Evolutionary conservation across 2,888 invertebrate genomes (phyloP).

Genomic region (Leuctra nigra): DNA sequence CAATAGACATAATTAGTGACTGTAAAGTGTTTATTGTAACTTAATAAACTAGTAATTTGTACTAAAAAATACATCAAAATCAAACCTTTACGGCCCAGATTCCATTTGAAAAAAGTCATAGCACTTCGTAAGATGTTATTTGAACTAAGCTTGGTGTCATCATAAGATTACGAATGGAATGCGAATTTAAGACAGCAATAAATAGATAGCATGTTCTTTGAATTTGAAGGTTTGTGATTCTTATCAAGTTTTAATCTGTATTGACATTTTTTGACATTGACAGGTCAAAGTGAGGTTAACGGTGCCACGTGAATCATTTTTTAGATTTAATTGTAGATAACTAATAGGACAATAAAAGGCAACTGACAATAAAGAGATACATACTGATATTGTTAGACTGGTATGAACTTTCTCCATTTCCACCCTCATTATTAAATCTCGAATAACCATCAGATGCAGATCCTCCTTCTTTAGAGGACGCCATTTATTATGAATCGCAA

Average conservation of each 20-base stretch:
- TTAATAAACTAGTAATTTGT: too few species aligned
- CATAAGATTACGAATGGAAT: too few species aligned
- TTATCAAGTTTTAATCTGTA: background rate
- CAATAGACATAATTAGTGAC: background rate
- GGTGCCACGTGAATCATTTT: background rate
- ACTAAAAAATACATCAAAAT: too few species aligned
- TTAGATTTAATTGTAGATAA: background rate
- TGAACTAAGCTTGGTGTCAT: too few species aligned
- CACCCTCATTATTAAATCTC: slow-evolving; percentile 53
- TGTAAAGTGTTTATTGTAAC: too few species aligned
- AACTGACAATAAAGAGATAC: slow-evolving; percentile 33
- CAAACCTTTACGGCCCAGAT: too few species aligned
- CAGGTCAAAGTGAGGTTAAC: slow-evolving; percentile 13
- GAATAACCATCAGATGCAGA: slow-evolving; percentile 55
- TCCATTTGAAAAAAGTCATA: too few species aligned
- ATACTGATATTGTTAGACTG: slow-evolving; percentile 57
- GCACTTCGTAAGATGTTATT: too few species aligned
- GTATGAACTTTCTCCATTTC: slow-evolving; percentile 44
- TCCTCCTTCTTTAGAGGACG: slow-evolving; percentile 50
- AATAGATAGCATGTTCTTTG: too few species aligned
- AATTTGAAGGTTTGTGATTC: too few species aligned
- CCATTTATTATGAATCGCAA: slow-evolving; percentile 42
- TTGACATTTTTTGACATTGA: background rate
- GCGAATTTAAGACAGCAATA: too few species aligned
- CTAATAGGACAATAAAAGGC: too few species aligned